Evolutionary conservation across 2,888 invertebrate species (phyloP).

Genomic region (Nomada fucata): DNA sequence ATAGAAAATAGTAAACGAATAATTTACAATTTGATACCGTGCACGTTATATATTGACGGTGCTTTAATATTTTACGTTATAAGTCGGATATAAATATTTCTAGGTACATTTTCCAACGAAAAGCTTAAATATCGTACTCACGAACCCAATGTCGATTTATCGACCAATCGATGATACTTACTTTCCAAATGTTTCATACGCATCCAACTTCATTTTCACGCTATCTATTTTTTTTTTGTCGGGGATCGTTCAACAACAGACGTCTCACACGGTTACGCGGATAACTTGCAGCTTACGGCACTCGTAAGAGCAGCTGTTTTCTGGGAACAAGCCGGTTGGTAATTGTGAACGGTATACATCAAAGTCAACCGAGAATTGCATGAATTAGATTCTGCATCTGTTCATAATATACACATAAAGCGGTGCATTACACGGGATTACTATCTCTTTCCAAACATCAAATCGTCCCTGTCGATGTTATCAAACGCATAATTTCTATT

Average conservation of each 20-base stretch:
- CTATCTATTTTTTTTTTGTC: neutral
- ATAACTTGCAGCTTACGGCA: slow-evolving; percentile 17
- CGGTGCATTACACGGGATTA: slow-evolving; percentile 27
- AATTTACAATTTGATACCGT: too few relatives aligned
- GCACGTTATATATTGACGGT: too few relatives aligned
- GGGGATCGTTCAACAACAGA: neutral
- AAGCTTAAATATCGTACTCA: too few relatives aligned
- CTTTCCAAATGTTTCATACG: too few relatives aligned
- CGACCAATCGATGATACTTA: too few relatives aligned
- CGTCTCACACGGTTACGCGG: slow-evolving; percentile 1
- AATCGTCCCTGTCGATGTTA: slow-evolving; percentile 6
- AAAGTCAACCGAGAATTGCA: slow-evolving; percentile 49
- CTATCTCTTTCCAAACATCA: slow-evolving; percentile 13
- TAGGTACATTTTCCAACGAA: too few relatives aligned
- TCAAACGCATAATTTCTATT: neutral
- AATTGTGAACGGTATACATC: slow-evolving; percentile 60
- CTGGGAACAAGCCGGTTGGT: slow-evolving; percentile 54
- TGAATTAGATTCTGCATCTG: slow-evolving; percentile 50
- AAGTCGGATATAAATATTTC: too few relatives aligned
- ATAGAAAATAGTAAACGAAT: too few relatives aligned
- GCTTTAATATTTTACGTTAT: too few relatives aligned
- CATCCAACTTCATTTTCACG: too few relatives aligned
- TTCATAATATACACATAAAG: slow-evolving; percentile 18
- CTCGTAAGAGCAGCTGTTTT: slow-evolving; percentile 54
- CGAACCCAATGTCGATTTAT: too few relatives aligned